Evolutionary conservation across 2,797 vertebrate genomes (phyloP).

Genomic region (Phalloptychus januarius): DNA sequence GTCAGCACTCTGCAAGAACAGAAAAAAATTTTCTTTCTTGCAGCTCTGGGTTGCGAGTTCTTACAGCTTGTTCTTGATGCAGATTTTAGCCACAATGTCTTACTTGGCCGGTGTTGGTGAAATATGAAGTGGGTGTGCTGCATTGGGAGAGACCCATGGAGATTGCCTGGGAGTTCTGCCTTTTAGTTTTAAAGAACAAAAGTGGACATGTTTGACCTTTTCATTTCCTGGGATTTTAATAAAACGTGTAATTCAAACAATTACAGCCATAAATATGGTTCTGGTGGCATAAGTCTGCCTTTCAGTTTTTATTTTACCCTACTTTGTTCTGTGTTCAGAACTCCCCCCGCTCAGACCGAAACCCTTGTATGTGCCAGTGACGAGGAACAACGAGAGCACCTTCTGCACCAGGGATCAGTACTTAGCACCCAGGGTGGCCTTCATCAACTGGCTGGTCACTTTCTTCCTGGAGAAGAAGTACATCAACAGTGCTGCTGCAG

Average conservation of each 20-base stretch:
- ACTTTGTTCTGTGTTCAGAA: constrained; percentile 75
- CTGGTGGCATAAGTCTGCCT: background rate
- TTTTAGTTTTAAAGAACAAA: background rate
- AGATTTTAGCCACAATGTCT: background rate
- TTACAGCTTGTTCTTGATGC: background rate
- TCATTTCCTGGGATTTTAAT: background rate
- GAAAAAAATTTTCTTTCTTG: background rate
- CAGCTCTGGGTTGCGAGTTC: background rate
- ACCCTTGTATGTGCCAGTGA: constrained; percentile 89
- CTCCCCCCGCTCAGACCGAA: constrained; percentile 93
- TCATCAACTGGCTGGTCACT: constrained; percentile 98
- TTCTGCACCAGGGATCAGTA: constrained; percentile 96
- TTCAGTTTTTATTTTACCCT: background rate
- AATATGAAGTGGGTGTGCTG: background rate
- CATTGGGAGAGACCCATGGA: background rate
- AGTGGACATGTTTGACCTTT: background rate
- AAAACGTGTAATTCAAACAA: background rate
- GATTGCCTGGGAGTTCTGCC: background rate
- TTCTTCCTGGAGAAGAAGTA: constrained; percentile 99
- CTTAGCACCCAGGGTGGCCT: constrained; percentile 94
- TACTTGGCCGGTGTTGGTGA: background rate
- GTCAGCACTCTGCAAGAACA: background rate
- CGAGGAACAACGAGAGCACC: constrained; percentile 90
- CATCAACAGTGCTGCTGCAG: constrained; percentile 81
- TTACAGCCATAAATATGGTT: background rate